Percentiles rank a stretch among this genome's conserved stretches.
phyloP scores from a whole-genome alignment of 2,113 vertebrate species.

The Xyrauchen texanus region DNA sequence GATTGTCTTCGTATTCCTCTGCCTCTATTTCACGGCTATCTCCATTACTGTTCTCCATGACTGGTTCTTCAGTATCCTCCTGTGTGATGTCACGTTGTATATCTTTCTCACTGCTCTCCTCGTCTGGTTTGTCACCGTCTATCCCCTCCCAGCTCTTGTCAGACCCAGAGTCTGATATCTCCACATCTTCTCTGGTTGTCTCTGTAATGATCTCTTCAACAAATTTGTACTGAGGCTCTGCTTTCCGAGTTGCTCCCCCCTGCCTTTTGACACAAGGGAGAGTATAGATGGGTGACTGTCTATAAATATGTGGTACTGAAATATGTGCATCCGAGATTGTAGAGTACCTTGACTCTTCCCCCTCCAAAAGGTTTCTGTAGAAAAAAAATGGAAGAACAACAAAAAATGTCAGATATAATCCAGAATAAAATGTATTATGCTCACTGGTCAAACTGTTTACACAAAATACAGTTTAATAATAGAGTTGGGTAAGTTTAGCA shows the following conservation, averaged over 20 bases:
- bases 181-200: conserved; percentile 75
- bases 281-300: conserved; percentile 73
- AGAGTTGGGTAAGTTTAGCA: too few species aligned
- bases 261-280: conserved; percentile 65
- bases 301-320: conserved; percentile 71
- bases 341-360: conserved; percentile 71
- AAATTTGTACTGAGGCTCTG: conserved; percentile 77
- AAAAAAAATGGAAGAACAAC: too few species aligned
- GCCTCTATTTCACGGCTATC: conserved; percentile 32
- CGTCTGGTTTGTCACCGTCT: conserved; percentile 41
- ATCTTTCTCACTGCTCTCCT: conserved; percentile 42
- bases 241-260: conserved; percentile 55
- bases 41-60: conserved; percentile 21
- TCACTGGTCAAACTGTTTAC: too few species aligned
- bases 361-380: conserved; percentile 74
- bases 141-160: conserved; percentile 53
- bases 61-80: conserved; percentile 56
- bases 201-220: conserved; percentile 79
- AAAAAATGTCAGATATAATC: too few species aligned
- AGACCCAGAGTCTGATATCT: conserved; percentile 69
- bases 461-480: too few species aligned
- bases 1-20: conserved; percentile 32
- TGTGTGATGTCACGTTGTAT: conserved; percentile 38
- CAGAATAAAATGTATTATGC: too few species aligned
- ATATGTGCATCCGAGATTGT: conserved; percentile 60